phyloP scores from a whole-genome alignment of 1,140 invertebrate genomes.

The Drosophila subobscura region DNA sequence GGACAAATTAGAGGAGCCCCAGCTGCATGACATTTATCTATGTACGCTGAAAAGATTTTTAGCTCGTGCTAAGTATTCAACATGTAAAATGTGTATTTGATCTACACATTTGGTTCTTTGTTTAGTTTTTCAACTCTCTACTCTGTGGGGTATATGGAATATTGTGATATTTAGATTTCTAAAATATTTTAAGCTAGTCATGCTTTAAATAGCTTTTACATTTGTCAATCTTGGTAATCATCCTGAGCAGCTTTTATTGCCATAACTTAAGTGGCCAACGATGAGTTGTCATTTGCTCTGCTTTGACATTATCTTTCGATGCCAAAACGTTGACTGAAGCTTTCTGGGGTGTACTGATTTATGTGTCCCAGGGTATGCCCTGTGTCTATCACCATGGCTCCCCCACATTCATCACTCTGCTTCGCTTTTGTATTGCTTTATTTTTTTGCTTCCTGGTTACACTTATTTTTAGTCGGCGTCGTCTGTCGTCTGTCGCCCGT shows the following conservation, averaged over 20 bases:
- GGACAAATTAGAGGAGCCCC: constrained; percentile 62
- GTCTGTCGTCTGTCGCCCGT: constrained; percentile 23
- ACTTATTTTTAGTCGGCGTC: constrained; percentile 49
- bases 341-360: not conserved
- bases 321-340: too few species aligned
- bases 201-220: too few species aligned
- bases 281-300: too few species aligned
- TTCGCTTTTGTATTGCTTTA: constrained; percentile 7
- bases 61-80: constrained; percentile 58
- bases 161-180: not conserved
- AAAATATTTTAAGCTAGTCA: not conserved
- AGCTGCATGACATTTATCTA: constrained; percentile 73
- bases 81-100: constrained; percentile 32
- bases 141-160: not conserved
- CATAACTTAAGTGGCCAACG: too few species aligned
- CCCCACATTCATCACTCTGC: not conserved
- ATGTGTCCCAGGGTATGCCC: not conserved
- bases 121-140: constrained; percentile 19
- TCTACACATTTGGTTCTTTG: constrained; percentile 28
- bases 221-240: too few species aligned
- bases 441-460: constrained; percentile 35
- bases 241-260: too few species aligned
- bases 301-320: too few species aligned
- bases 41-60: constrained; percentile 38
- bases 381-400: not conserved